A percentile compares a stretch with the other conserved stretches of the same genome.
These are phyloP conservation scores for Tenthredo amoena DNA, from an alignment of 2,888 invertebrate species.

Conservation along the genomic window DNA sequence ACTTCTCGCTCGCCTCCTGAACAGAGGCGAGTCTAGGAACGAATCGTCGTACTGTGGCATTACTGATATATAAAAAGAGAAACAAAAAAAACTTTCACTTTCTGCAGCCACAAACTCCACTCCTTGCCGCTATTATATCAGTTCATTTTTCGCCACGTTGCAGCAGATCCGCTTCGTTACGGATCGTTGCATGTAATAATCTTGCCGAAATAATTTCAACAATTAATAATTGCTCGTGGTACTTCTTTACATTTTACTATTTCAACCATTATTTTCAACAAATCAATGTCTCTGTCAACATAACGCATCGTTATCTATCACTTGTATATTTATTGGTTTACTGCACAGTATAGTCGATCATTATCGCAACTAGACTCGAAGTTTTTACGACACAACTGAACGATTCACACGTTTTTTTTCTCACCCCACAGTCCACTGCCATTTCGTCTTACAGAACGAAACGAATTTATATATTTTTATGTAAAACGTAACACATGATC, in stretches of 20 bases:
- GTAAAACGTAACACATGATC: background rate
- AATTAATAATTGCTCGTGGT: background rate
- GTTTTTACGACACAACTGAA: background rate
- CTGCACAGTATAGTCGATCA: background rate
- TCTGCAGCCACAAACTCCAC: background rate
- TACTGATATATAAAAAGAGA: background rate
- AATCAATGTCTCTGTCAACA: too few species aligned
- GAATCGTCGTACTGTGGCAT: slow-evolving; percentile 77
- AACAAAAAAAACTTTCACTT: slow-evolving; percentile 30
- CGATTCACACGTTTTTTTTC: background rate
- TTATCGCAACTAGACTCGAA: background rate
- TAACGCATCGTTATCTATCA: background rate
- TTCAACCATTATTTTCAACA: background rate
- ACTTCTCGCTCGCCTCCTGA: slow-evolving; percentile 74
- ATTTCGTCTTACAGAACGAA: background rate
- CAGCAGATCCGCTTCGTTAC: background rate
- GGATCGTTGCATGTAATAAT: background rate
- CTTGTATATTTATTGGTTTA: background rate
- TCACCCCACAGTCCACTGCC: background rate
- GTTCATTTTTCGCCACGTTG: background rate
- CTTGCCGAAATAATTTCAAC: background rate
- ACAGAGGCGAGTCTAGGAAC: slow-evolving; percentile 74
- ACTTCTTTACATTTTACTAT: background rate
- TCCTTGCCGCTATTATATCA: background rate
- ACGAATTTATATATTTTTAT: background rate